A percentile compares a stretch with the other conserved stretches of the same genome.
phyloP scores from a whole-genome alignment of 2,113 vertebrate genomes.

The Zosterops pallidus region DNA sequence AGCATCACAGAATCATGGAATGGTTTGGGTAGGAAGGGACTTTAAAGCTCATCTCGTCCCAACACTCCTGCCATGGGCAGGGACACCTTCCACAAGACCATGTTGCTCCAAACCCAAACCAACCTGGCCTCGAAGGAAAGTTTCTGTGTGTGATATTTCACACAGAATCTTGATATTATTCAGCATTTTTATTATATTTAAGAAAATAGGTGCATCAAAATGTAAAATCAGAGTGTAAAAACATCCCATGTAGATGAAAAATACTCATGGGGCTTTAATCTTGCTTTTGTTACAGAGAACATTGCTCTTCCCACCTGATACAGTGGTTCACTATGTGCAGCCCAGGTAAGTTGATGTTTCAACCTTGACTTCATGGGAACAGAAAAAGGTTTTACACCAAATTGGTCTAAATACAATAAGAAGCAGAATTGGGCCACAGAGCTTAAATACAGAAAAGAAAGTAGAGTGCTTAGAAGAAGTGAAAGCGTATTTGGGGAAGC shows the following conservation, averaged over 20 bases:
- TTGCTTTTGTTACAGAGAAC: not conserved
- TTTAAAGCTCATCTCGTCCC: rapidly evolving
- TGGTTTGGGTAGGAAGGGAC: not conserved
- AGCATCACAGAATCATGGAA: not conserved
- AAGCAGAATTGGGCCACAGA: not conserved
- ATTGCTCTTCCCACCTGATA: not conserved
- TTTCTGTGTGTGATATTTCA: not conserved
- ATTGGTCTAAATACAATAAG: not conserved
- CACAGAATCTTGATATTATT: not conserved
- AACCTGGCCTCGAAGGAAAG: not conserved
- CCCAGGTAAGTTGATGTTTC: not conserved
- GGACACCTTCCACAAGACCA: not conserved
- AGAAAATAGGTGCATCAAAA: not conserved
- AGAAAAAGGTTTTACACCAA: not conserved
- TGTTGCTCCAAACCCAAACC: not conserved
- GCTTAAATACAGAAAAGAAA: constrained; percentile 13
- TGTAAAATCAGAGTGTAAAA: not conserved
- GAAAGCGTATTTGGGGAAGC: constrained; percentile 24
- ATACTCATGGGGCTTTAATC: not conserved
- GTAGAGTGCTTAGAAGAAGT: not conserved
- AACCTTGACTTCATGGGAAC: not conserved
- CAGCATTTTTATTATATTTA: not conserved
- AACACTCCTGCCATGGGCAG: not conserved
- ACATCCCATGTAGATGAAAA: not conserved
- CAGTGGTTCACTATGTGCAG: not conserved